Evolutionary conservation across 2,797 vertebrate genomes (phyloP), one percentile per base, ranked within the genome.

Genomic region (Phylloscopus collybita): DNA sequence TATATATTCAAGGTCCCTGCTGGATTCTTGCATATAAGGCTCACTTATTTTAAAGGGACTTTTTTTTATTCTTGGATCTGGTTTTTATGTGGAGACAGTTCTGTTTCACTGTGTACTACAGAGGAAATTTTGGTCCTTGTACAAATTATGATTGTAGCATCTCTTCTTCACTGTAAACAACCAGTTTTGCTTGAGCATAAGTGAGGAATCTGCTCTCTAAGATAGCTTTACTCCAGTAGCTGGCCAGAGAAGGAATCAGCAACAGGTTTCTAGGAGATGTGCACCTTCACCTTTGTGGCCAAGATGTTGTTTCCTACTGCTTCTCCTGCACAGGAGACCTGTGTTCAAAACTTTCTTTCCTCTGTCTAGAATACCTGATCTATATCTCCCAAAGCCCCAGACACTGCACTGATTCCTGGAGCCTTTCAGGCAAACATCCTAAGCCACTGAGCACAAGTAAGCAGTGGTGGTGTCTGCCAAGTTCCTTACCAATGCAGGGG

Each of bases 401-500:
- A 27, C 44, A 16, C 36, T 57, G 54, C n/a, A 12, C 5, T 50
- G 30, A 71, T 65, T 89, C 53, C 54, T 79, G 50, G 34, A 81
- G 45, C 12, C 40, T 79, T 72, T 20, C 60, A 49, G 44, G 67
- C 0, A 0, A 60, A 16, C 0, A 0, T 80, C 36, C n/a, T 45
- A 16, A 73, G 38, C 30, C 56, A 16, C 40, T 8, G 61, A 74
- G 32, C 34, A 49, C 56, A n/a, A 79, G 27, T 20, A 56, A 25
- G 34, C 1, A 10, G 8, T 30, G n/a, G 10, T 53, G 29, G 38
- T 30, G 14, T 53, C 74, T 70, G 47, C 34, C 10, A 1, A 0
- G 8, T 36, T 36, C 40, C 36, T 23, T 1, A 4, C 17, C 49
- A 73, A 44, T 1, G 0, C 30, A 40, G 29, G 60, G 40, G 5